Evolutionary conservation across 2,113 vertebrate genomes (phyloP).

Genomic region (Macroglossus sobrinus): DNA sequence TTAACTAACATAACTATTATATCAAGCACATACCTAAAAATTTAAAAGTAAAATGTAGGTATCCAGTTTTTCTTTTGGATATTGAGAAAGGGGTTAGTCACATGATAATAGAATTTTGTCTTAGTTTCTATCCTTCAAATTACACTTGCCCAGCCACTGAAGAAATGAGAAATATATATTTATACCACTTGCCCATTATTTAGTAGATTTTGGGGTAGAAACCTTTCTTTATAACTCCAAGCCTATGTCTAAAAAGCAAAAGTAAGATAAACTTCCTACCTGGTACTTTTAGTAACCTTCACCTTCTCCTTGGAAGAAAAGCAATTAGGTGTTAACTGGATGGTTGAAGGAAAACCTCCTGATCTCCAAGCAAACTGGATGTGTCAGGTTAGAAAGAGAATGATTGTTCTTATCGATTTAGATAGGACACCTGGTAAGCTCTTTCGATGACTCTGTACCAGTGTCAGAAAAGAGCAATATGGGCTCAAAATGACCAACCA

Average conservation of each 20-base stretch:
- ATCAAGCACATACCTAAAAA: constrained; percentile 10
- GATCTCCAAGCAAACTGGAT: constrained; percentile 34
- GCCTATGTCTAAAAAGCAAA: constrained; percentile 1
- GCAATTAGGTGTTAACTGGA: constrained; percentile 55
- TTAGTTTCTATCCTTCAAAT: neutral
- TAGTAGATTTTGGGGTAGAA: neutral
- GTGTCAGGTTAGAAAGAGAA: constrained; percentile 30
- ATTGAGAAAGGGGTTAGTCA: neutral
- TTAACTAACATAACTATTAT: neutral
- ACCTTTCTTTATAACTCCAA: constrained; percentile 15
- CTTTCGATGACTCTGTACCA: neutral
- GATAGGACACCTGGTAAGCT: constrained; percentile 36
- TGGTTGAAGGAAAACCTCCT: constrained; percentile 44
- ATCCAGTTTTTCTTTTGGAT: neutral
- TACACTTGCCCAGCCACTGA: neutral
- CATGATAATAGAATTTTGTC: neutral
- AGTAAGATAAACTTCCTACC: constrained; percentile 26
- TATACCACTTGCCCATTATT: neutral
- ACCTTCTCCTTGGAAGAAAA: constrained; percentile 49
- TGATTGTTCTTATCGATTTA: constrained; percentile 44
- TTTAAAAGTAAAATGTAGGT: neutral
- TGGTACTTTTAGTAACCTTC: constrained; percentile 37
- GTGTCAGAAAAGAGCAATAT: constrained; percentile 32
- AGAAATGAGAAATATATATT: constrained; percentile 22
- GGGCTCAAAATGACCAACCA: constrained; percentile 49